Base-by-base conservation (phyloP, 2,113 vertebrate species). In the Carassius carassius region DNA sequence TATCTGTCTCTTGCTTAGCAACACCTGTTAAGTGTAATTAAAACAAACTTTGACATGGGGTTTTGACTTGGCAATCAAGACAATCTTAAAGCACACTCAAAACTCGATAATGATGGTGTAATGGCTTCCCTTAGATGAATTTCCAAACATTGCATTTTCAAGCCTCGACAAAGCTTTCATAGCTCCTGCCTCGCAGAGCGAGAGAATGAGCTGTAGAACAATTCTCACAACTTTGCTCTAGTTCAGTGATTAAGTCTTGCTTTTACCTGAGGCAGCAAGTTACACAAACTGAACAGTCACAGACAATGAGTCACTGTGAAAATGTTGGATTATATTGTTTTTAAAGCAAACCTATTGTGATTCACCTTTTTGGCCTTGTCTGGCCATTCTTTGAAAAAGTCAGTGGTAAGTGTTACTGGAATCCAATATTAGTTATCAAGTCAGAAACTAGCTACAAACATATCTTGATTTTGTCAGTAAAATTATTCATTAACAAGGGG, bases 1-100 rank as follows among this genome's bases (percentile, higher is more conserved):
- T 93, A 92, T 94, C 91, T 91, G 88, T 89, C 89, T 89, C 86
- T 70, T 84, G 87, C 88, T 92, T 89, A 49, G 88, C 89, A 91
- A 90, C 94, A 94, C 93, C 94, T 94, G 92, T 92, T 94, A 89
- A 56, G 85, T 84, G 84, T 91, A 92, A 94, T 93, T 93, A 91
- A 93, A 93, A 90, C 89, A 91, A 91, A 94, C 88, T 92, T 91
- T 94, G 92, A 93, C 92, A 92, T 87, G 85, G 87, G 88, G 91
- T 90, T 92, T 86, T 89, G 86, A 92, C 89, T 83, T 82, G 81
- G 87, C 89, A 92, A 91, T 92, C 89, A 92, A 85, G 86, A 89
- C 72, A 87, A 87, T 90, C 85, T 83, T 77, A 83, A 84, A 88
- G 84, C 47, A 41, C 44, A 51, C 86, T 89, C 49, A 86, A 78